These are phyloP conservation scores for Neolamprologus tretocephalus DNA, from an alignment of 2,113 vertebrate species.

Conservation along the genomic window DNA sequence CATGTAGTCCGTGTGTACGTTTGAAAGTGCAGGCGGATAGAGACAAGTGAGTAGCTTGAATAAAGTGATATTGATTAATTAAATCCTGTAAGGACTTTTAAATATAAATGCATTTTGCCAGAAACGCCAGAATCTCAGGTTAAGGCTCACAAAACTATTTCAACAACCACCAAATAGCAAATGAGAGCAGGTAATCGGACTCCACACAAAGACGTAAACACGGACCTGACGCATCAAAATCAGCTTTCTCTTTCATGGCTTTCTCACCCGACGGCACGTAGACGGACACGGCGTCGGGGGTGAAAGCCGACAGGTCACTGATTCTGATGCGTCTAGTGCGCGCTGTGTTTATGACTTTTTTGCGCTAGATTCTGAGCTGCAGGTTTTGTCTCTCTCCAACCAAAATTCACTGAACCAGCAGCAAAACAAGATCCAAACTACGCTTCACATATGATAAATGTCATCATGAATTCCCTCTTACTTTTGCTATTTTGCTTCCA, in stretches of 20 bases:
- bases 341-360: rapidly evolving
- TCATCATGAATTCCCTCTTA: not conserved
- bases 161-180: not conserved
- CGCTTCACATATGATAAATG: rapidly evolving
- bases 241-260: rapidly evolving
- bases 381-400: not conserved
- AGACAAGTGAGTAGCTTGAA: not conserved
- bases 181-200: rapidly evolving
- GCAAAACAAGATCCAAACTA: not conserved
- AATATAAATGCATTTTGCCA: not conserved
- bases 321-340: not conserved
- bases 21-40: not conserved
- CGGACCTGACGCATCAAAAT: not conserved
- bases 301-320: not conserved
- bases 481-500: not conserved
- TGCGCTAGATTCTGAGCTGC: not conserved
- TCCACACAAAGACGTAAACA: not conserved
- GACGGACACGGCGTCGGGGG: rapidly evolving
- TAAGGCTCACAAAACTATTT: not conserved
- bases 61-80: rapidly evolving
- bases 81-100: not conserved
- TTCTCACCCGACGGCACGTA: not conserved
- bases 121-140: not conserved
- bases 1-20: not conserved
- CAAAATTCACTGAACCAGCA: not conserved